Base-by-base conservation (phyloP, 2,797 vertebrate genomes). In the Numenius phaeopus region DNA sequence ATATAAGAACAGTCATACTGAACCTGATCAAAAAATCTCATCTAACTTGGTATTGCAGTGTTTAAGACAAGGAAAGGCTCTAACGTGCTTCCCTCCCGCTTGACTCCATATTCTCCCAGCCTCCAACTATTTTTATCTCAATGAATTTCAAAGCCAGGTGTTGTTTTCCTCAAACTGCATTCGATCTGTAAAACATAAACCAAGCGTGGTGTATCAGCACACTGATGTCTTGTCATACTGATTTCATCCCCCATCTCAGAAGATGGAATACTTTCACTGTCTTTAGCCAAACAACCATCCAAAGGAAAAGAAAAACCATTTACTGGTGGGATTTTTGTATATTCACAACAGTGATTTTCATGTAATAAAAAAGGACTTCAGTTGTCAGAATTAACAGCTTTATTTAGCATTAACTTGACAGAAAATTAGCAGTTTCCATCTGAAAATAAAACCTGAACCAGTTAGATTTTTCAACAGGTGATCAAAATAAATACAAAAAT, bases 401-500 rank as follows among this genome's bases (percentile, higher is more conserved):
- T 86, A 90, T 78, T 94, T 87, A 90, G 67, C n/a, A 83, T 80
- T 80, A 89, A 77, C 61, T 66, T 89, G 50, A 89, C 64, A 69
- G 32, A 89, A 90, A 91, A 94, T 83, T 55, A 92, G n/a, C 14
- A 49, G 37, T 73, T 96, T 84, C 39, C 24, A 85, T 37, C 22
- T 64, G 64, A 91, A 95, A 91, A 79, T 29, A 87, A 87, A 90
- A 94, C 57, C 11, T 65, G 49, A 94, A 75, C 34, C 32, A 81
- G 54, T 65, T 91, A 18, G 37, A 72, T 59, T 84, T 93, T 83
- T 95, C 67, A 88, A 59, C 37, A 86, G 58, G 42, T 85, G 66
- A 94, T 73, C 71, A 92, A 85, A 96, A 85, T 72, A 96, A 83
- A 81, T 40, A 77, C 16, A 81, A 73, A 95, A 94, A 97, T 71